Evolutionary conservation across 1,140 invertebrate species (phyloP).

Genomic region (Palaemon carinicauda): DNA sequence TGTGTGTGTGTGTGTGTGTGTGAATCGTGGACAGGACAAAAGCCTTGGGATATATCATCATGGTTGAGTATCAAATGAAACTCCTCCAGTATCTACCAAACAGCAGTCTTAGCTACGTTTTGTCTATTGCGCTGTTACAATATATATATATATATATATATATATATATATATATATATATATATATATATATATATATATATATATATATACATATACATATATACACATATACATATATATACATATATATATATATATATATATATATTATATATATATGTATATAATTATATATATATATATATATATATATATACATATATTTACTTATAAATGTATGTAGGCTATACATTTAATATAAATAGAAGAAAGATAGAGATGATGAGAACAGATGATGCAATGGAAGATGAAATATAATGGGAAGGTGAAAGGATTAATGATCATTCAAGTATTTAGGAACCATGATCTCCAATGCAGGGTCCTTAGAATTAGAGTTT

Average conservation of each 20-base stretch:
- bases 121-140: not conserved
- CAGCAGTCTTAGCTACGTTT: not conserved
- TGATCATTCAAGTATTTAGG: too few relatives aligned
- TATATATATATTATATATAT: not conserved
- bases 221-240: not conserved
- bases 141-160: not conserved
- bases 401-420: too few relatives aligned
- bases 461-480: too few relatives aligned
- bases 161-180: not conserved
- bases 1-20: too few relatives aligned
- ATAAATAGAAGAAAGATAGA: too few relatives aligned
- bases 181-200: not conserved
- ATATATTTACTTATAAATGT: not conserved
- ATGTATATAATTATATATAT: not conserved
- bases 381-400: too few relatives aligned
- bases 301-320: not conserved
- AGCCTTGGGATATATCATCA: too few relatives aligned
- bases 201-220: not conserved
- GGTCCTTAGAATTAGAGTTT: too few relatives aligned
- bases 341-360: slow-evolving; percentile 3
- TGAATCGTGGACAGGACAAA: too few relatives aligned
- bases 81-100: too few relatives aligned
- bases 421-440: too few relatives aligned
- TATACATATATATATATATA: not conserved
- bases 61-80: too few relatives aligned